These are phyloP conservation scores for Acanthopleura granulata DNA, from an alignment of 2,888 invertebrate genomes.

Conservation along the genomic window DNA sequence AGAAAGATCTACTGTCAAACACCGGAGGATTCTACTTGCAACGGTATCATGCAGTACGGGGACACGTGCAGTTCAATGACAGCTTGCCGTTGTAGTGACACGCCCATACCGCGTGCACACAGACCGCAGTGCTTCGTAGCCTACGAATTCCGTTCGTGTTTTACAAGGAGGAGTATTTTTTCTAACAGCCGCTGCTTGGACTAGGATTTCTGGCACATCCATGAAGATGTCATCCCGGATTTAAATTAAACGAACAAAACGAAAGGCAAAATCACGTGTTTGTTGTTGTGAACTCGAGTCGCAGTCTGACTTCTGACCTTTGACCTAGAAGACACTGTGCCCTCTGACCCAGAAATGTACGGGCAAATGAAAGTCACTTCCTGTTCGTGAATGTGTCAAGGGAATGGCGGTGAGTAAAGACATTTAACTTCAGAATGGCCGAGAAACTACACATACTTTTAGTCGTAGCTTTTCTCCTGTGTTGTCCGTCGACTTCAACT, in stretches of 20 bases:
- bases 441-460: slow-evolving; percentile 1
- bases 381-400: neutral
- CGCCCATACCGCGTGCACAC: neutral
- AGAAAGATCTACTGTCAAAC: too few relatives aligned
- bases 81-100: too few relatives aligned
- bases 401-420: slow-evolving; percentile 7
- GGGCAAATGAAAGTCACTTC: neutral
- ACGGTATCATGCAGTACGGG: too few relatives aligned
- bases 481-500: neutral
- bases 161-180: too few relatives aligned
- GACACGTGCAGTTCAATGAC: too few relatives aligned
- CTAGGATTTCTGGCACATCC: too few relatives aligned
- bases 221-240: too few relatives aligned
- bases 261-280: neutral
- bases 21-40: too few relatives aligned
- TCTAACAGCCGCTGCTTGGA: too few relatives aligned
- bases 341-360: neutral
- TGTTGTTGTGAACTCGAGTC: neutral
- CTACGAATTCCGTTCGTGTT: too few relatives aligned
- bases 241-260: too few relatives aligned
- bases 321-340: neutral
- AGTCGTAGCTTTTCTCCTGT: neutral
- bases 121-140: neutral
- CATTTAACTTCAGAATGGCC: neutral
- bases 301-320: neutral